These are phyloP conservation scores for Caenorhabditis imperialis DNA, from an alignment of 2,888 invertebrate species.

Conservation along the genomic window DNA sequence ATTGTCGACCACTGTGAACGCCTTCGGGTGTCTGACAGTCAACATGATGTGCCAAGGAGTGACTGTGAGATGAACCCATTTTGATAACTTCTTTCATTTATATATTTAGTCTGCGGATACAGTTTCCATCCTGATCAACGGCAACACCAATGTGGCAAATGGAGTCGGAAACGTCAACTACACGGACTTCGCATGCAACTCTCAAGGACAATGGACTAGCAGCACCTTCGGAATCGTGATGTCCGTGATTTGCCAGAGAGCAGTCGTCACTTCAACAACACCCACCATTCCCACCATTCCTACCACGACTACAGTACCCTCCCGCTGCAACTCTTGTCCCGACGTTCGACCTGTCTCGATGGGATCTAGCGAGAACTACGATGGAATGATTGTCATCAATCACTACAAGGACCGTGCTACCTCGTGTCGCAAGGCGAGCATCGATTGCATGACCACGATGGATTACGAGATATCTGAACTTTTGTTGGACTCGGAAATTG, in stretches of 20 bases:
- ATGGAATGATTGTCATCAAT: constrained; percentile 60
- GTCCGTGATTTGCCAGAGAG: constrained; percentile 15
- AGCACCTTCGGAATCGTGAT: constrained; percentile 9
- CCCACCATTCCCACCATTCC: constrained; percentile 1
- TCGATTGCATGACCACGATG: constrained; percentile 41
- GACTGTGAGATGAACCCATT: constrained; percentile 7
- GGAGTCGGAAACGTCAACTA: constrained; percentile 2
- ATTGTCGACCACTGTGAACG: constrained; percentile 13
- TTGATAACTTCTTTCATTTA: background rate
- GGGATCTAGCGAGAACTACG: constrained; percentile 29
- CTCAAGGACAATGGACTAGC: constrained; percentile 46
- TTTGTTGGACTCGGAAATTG: constrained; percentile 10
- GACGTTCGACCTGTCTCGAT: constrained; percentile 26
- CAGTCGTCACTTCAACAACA: background rate
- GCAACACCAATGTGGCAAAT: background rate
- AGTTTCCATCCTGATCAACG: constrained; percentile 19
- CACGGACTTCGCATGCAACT: constrained; percentile 35
- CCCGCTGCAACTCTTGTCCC: constrained; percentile 29
- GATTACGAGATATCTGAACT: constrained; percentile 38
- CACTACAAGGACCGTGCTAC: constrained; percentile 43
- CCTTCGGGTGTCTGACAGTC: constrained; percentile 31
- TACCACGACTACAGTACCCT: constrained; percentile 15
- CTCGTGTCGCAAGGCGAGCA: constrained; percentile 32
- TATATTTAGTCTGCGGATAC: constrained; percentile 10
- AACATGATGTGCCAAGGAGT: constrained; percentile 36